Evolutionary conservation across 2,113 vertebrate species (phyloP).

Genomic region (Tyto alba): DNA sequence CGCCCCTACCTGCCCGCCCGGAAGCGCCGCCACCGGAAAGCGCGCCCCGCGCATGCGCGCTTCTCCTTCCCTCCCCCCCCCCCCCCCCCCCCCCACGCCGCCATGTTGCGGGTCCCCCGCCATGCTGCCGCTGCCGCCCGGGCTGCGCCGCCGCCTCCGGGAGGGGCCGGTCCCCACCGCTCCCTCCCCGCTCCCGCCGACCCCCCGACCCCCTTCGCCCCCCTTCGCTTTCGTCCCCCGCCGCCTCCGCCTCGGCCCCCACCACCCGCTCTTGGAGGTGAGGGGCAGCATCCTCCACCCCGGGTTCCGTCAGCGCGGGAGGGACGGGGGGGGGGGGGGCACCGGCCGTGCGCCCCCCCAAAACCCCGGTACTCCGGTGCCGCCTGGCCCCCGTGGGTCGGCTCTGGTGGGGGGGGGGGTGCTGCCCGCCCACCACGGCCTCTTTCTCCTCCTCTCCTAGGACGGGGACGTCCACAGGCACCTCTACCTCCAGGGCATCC

Average conservation of each 20-base stretch:
- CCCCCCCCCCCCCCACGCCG: too few species aligned
- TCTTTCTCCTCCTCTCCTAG: constrained; percentile 48
- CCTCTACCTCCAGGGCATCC: constrained; percentile 80
- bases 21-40: background rate
- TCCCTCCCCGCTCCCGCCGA: accelerated
- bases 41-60: background rate
- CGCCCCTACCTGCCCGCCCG: background rate
- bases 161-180: background rate
- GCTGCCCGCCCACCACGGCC: background rate
- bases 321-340: too few species aligned
- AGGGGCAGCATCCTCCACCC: background rate
- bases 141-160: background rate
- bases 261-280: constrained; percentile 82
- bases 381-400: background rate
- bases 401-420: too few species aligned
- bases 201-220: too few species aligned
- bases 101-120: too few species aligned
- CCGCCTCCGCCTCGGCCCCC: constrained; percentile 59
- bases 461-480: constrained; percentile 86
- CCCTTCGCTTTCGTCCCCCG: constrained; percentile 71
- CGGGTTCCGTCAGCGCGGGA: background rate
- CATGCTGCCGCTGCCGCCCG: background rate
- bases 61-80: too few species aligned
- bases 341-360: too few species aligned
- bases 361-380: too few species aligned